A percentile compares a stretch with the other conserved stretches of the same genome.
Evolutionary conservation across 1,140 invertebrate species (phyloP).

Genomic region (Sycophaga agraensis): DNA sequence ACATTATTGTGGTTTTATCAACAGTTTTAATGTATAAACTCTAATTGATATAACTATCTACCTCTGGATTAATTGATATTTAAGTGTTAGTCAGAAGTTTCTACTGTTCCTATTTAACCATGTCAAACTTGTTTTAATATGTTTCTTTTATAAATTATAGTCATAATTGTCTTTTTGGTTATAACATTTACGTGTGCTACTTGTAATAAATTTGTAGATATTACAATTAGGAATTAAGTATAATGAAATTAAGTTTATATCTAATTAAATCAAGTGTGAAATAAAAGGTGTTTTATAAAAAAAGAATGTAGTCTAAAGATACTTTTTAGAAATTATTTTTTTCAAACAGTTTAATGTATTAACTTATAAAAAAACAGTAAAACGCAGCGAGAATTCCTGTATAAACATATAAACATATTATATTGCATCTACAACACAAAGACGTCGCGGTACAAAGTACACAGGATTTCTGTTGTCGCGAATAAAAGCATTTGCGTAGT

Average conservation of each 20-base stretch:
- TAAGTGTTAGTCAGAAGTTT: too few relatives aligned
- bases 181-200: too few relatives aligned
- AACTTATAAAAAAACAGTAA: constrained; percentile 26
- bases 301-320: constrained; percentile 1
- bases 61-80: background rate
- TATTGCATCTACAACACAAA: constrained; percentile 27
- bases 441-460: constrained; percentile 26
- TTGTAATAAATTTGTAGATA: too few relatives aligned
- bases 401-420: constrained; percentile 33
- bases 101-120: background rate
- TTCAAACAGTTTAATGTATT: constrained; percentile 25
- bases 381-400: constrained; percentile 20
- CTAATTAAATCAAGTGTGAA: background rate
- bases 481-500: constrained; percentile 4
- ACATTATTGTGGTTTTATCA: constrained; percentile 14
- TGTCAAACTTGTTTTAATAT: background rate
- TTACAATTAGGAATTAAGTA: too few relatives aligned
- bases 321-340: constrained; percentile 5
- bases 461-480: constrained; percentile 14
- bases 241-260: background rate
- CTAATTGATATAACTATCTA: background rate
- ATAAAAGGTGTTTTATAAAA: constrained; percentile 16
- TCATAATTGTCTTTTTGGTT: background rate
- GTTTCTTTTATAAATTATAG: background rate
- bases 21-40: too few relatives aligned